These are phyloP conservation scores for Pangasius mekongensis DNA, from an alignment of 2,797 vertebrate species.

Conservation along the genomic window DNA sequence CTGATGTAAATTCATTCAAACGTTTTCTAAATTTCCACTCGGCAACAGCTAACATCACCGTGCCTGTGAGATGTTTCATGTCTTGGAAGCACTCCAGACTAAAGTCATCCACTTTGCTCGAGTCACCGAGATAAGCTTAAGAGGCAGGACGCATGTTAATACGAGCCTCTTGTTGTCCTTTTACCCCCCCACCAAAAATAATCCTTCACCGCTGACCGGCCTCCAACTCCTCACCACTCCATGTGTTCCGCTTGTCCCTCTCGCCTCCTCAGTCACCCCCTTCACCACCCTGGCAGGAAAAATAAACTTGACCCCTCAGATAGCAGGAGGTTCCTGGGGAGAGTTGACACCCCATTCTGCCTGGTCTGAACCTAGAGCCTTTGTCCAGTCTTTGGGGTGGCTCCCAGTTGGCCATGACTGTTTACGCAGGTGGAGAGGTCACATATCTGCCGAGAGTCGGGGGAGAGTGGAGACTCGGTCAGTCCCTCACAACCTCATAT, in stretches of 20 bases:
- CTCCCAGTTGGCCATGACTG: constrained; percentile 49
- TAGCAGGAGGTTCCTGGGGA: constrained; percentile 63
- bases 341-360: constrained; percentile 62
- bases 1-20: background rate
- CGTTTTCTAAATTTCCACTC: background rate
- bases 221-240: constrained; percentile 17
- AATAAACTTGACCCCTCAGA: constrained; percentile 76
- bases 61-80: background rate
- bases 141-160: constrained; percentile 53
- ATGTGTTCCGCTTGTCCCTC: constrained; percentile 34
- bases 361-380: constrained; percentile 47
- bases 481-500: constrained; percentile 47
- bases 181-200: constrained; percentile 19
- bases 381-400: constrained; percentile 40
- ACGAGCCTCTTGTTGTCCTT: constrained; percentile 45
- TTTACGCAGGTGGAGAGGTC: constrained; percentile 64
- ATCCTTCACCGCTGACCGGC: constrained; percentile 22
- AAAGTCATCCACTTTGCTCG: constrained; percentile 28
- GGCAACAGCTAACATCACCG: background rate
- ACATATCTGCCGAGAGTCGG: constrained; percentile 34
- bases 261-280: constrained; percentile 28
- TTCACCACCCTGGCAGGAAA: constrained; percentile 61
- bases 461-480: constrained; percentile 47
- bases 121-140: constrained; percentile 55
- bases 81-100: background rate